Conservation (phyloP, 2,113 vertebrate genomes). For the Caracal caracal region DNA sequence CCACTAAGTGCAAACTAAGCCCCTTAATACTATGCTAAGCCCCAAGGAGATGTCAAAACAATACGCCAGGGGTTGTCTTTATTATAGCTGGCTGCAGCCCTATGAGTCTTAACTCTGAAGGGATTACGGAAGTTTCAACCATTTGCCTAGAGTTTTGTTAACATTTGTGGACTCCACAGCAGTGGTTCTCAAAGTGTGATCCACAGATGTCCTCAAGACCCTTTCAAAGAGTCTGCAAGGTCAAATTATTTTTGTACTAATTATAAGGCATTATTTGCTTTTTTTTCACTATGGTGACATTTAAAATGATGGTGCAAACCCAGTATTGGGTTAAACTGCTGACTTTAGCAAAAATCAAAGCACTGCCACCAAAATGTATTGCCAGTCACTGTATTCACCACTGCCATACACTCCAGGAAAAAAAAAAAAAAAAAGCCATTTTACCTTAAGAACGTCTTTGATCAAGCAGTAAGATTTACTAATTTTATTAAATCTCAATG, state of each 20-base stretch:
- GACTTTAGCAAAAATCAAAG: neutral
- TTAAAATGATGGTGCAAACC: neutral
- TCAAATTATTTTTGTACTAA: neutral
- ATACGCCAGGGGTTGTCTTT: neutral
- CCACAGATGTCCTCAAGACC: neutral
- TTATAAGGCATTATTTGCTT: conserved; percentile 14
- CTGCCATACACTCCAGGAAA: neutral
- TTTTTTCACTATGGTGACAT: conserved; percentile 26
- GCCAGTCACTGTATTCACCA: neutral
- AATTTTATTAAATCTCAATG: neutral
- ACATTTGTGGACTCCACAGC: neutral
- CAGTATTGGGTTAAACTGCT: neutral
- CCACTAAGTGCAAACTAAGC: neutral
- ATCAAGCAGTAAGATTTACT: neutral
- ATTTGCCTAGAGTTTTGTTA: neutral
- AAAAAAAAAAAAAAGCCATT: neutral
- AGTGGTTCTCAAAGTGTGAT: neutral
- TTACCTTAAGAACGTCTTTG: conserved; percentile 4
- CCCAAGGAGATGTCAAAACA: neutral
- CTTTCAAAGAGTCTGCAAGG: neutral
- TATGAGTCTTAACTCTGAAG: neutral
- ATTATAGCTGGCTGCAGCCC: neutral
- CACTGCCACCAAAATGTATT: neutral
- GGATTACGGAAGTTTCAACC: neutral
- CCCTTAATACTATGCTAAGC: neutral